Conservation (phyloP, 2,888 invertebrate species). For the Horisme vitalbata region DNA sequence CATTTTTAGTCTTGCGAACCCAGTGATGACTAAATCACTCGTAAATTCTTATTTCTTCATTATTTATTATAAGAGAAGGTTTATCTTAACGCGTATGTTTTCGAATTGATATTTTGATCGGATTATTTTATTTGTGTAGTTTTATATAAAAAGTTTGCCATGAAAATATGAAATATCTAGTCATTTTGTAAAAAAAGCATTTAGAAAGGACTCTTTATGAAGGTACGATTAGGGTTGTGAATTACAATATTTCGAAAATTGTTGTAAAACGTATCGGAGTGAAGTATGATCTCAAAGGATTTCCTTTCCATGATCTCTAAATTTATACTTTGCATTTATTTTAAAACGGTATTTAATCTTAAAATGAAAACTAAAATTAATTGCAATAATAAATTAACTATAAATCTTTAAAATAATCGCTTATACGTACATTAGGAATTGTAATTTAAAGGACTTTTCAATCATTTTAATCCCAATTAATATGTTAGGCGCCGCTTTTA, state of each 20-base stretch:
- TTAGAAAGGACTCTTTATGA: conserved; percentile 55
- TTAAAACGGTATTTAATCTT: conserved; percentile 51
- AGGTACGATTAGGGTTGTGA: conserved; percentile 79
- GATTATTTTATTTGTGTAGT: conserved; percentile 21
- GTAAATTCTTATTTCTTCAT: conserved; percentile 32
- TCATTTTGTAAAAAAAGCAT: conserved; percentile 69
- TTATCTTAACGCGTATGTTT: conserved; percentile 43
- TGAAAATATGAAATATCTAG: conserved; percentile 64
- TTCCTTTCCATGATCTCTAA: conserved; percentile 73
- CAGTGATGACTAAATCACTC: conserved; percentile 45
- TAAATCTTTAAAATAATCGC: conserved; percentile 58
- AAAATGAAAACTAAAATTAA: conserved; percentile 43
- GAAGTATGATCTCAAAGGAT: conserved; percentile 71
- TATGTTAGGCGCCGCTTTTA: conserved; percentile 65
- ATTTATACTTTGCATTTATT: conserved; percentile 72
- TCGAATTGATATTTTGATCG: conserved; percentile 29
- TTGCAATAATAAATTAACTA: conserved; percentile 62
- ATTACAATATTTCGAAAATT: conserved; percentile 68
- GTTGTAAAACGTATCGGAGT: conserved; percentile 54
- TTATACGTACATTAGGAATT: conserved; percentile 62
- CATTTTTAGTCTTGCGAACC: conserved; percentile 44
- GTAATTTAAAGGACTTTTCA: conserved; percentile 65
- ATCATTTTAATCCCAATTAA: conserved; percentile 64
- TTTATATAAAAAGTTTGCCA: conserved; percentile 54
- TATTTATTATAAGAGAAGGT: conserved; percentile 39